A percentile compares a stretch with the other conserved stretches of the same genome.
phyloP scores from a whole-genome alignment of 2,113 vertebrate species.

The Cephalopholis sonnerati region DNA sequence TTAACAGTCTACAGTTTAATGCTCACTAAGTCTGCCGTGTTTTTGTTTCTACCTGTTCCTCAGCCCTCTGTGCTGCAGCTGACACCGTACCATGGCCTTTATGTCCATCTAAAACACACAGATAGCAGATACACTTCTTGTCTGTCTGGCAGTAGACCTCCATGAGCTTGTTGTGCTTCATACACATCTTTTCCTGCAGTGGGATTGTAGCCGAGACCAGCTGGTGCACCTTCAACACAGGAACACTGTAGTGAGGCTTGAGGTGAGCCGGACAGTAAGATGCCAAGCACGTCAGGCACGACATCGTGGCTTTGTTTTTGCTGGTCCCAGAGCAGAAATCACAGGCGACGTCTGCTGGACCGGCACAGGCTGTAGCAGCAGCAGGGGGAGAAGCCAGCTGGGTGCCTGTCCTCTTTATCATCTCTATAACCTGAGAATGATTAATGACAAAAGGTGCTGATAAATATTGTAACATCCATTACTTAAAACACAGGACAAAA shows the following conservation, averaged over 20 bases:
- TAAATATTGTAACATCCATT: no score
- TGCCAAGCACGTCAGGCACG: conserved; percentile 39
- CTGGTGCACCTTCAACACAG: conserved; percentile 42
- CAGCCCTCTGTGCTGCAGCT: neutral
- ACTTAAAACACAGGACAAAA: no score
- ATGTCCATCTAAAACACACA: conserved; percentile 17
- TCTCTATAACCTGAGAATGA: conserved; percentile 18
- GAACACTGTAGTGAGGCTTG: conserved; percentile 18
- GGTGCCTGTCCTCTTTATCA: neutral
- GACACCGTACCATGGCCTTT: accelerated
- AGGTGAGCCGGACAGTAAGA: conserved; percentile 38
- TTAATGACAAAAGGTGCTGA: neutral
- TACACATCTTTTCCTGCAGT: conserved; percentile 44
- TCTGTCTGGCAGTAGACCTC: conserved; percentile 45
- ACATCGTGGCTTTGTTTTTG: conserved; percentile 23
- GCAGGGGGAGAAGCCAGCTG: neutral
- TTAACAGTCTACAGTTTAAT: no score
- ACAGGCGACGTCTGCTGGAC: conserved; percentile 23
- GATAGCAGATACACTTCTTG: conserved; percentile 13
- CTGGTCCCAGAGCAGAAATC: conserved; percentile 5
- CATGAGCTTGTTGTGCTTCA: conserved; percentile 41
- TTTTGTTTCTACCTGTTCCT: neutral
- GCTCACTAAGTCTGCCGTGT: neutral
- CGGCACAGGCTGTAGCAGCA: neutral
- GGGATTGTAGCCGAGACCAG: conserved; percentile 1